A percentile compares a stretch with the other conserved stretches of the same genome.
Evolutionary conservation across 2,888 invertebrate genomes (phyloP).

Genomic region (Meganola albula): DNA sequence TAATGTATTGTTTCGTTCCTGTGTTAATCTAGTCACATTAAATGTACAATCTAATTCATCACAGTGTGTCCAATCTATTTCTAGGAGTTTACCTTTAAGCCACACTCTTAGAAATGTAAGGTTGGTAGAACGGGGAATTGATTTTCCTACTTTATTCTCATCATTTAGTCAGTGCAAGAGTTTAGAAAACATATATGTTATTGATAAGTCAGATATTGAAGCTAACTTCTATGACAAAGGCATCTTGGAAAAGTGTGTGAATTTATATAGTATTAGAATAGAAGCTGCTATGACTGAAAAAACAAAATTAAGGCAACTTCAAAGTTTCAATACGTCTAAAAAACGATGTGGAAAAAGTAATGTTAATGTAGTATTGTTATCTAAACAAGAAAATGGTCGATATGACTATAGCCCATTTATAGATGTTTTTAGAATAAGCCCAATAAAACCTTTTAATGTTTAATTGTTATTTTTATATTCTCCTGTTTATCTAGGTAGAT

Average conservation of each 20-base stretch:
- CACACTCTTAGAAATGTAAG: constrained; percentile 50
- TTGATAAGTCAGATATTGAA: constrained; percentile 30
- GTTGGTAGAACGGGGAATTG: constrained; percentile 42
- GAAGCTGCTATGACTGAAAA: constrained; percentile 33
- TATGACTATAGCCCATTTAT: constrained; percentile 44
- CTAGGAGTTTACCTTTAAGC: constrained; percentile 39
- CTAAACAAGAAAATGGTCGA: constrained; percentile 6
- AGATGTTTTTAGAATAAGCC: constrained; percentile 44
- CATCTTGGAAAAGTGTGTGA: constrained; percentile 44
- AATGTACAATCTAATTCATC: constrained; percentile 35
- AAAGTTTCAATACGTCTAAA: constrained; percentile 40
- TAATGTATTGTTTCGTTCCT: constrained; percentile 45
- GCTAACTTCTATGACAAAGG: constrained; percentile 33
- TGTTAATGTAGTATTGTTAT: constrained; percentile 34
- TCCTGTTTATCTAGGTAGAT: no score
- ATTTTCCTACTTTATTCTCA: constrained; percentile 43
- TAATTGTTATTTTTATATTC: no score
- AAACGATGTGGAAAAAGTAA: constrained; percentile 29
- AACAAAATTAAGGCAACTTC: constrained; percentile 26
- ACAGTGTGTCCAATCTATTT: constrained; percentile 33
- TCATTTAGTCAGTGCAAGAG: constrained; percentile 44
- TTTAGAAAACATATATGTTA: constrained; percentile 53
- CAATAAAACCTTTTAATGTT: constrained; percentile 53
- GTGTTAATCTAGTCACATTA: constrained; percentile 47
- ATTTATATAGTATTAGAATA: constrained; percentile 48